phyloP scores from a whole-genome alignment of 2,113 vertebrate genomes.

The Caranx ignobilis region DNA sequence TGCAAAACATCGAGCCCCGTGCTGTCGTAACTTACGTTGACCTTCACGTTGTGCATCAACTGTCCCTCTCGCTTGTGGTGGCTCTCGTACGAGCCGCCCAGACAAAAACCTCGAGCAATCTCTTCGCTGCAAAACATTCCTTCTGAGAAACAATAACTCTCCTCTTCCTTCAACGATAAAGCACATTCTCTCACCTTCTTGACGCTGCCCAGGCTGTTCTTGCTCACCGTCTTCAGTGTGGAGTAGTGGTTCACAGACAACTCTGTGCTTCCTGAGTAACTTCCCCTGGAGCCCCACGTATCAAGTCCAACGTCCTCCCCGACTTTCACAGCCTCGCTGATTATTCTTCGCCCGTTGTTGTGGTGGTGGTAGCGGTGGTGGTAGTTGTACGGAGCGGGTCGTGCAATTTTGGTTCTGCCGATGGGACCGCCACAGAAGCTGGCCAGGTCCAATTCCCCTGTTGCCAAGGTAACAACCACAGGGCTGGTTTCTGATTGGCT shows the following conservation, averaged over 20 bases:
- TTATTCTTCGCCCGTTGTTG: slow-evolving; percentile 79
- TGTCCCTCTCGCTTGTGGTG: slow-evolving; percentile 85
- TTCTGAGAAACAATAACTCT: slow-evolving; percentile 84
- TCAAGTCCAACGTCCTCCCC: slow-evolving; percentile 83
- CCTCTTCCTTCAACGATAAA: slow-evolving; percentile 86
- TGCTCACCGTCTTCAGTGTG: slow-evolving; percentile 83
- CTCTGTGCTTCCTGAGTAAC: slow-evolving; percentile 85
- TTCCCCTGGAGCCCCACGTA: slow-evolving; percentile 85
- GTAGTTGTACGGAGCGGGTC: slow-evolving; percentile 86
- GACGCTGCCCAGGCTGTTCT: slow-evolving; percentile 77
- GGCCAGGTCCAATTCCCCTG: slow-evolving; percentile 87
- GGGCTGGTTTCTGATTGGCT: slow-evolving; percentile 84
- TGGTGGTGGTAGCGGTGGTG: slow-evolving; percentile 82
- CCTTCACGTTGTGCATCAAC: slow-evolving; percentile 83
- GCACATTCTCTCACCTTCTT: slow-evolving; percentile 87
- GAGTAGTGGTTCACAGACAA: slow-evolving; percentile 85
- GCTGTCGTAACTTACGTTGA: slow-evolving; percentile 82
- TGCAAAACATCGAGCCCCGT: slow-evolving; percentile 79
- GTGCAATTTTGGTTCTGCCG: slow-evolving; percentile 83
- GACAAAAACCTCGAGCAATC: slow-evolving; percentile 83
- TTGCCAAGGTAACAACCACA: slow-evolving; percentile 87
- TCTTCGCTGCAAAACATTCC: slow-evolving; percentile 86
- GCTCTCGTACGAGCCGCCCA: slow-evolving; percentile 78
- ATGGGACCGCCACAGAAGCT: slow-evolving; percentile 86
- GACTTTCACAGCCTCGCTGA: slow-evolving; percentile 81